Evolutionary conservation across 2,113 vertebrate species (phyloP), one percentile per base, ranked within the genome.

Genomic region (Sciurus niger): DNA sequence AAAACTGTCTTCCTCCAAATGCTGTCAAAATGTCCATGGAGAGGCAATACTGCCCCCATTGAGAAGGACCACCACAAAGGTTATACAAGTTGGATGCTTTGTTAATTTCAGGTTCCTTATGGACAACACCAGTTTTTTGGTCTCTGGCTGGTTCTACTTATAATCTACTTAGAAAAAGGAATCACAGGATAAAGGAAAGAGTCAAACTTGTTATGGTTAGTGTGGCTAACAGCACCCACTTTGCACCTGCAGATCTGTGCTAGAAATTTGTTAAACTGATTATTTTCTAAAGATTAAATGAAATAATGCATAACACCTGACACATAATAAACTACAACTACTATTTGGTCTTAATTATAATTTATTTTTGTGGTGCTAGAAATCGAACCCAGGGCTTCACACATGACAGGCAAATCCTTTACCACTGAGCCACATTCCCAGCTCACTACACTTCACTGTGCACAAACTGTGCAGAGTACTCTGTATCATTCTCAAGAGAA

Each of bases 251-350:
- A 25, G 2, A 65, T 68, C 12, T 28, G 13, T 9, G 32, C 70
- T 13, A 83, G 94, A 25, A 79, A 63, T 25, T 28, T 63, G 24
- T 63, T 28, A 90, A 79, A 96, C 3, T 80, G n/a, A 30, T 43
- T 93, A 68, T 30, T 78, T 78, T 68, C 46, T 89, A 94, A 60
- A n/a, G 94, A 93, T 74, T 46, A 91, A 93, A 97, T 70, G 51
- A 78, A 17, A 48, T 34, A 79, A 58, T 22, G 34, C 4, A 32
- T 40, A 87, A 28, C 48, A 94, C 14, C 16, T 80, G 11, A 78
- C 25, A 43, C 32, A 82, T 4, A 32, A 37, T 37, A 91, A 40
- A 74, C 13, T 40, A 65, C 24, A 74, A 28, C 46, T 73, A 80
- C 34, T 67, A 53, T 48, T 46, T 46, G 28, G 48, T 68, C 22